Evolutionary conservation across 2,888 invertebrate species (phyloP), one percentile per base, ranked within the genome.

Genomic region (Drosophila formosana): DNA sequence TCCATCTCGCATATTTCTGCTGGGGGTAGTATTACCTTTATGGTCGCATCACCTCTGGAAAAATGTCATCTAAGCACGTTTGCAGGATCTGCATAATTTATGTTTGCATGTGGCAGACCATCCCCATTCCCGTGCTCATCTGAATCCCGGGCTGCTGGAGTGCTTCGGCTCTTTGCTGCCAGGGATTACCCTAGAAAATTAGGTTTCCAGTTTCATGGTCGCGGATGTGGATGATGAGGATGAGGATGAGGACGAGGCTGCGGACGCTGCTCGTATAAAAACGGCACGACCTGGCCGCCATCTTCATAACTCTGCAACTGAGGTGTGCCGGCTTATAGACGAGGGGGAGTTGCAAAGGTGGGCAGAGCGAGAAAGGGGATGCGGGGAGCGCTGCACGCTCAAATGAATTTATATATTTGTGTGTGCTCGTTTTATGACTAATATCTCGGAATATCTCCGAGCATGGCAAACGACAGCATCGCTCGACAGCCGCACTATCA

Each of bases 31-130:
- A 62, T 55, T 67, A 89, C 85, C 89, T 81, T 76, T 79, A 87
- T 83, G 79, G 76, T 55, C 56, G 72, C 79, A 63, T 65, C 88
- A 81, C 66, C 80, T 77, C 72, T 62, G 50, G 71, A 53, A 82
- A 85, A 86, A 83, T 88, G 80, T 84, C 86, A 86, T 89, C 82
- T 86, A 89, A 90, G 89, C 90, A 91, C 87, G 90, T 90, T 85
- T 84, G 77, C 89, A 84, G 88, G 87, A 90, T 90, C 88, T 90
- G 87, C 90, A 90, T 90, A 91, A 90, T 91, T 90, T 89, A 90
- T 90, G 85, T 78, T 81, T 78, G 72, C 85, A 73, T 78, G 83
- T 65, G 60, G 65, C 32, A 13, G 67, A 57, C 58, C 55, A 43
- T 28, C 18, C 41, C 34, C 23, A 47, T 47, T 39, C 34, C 50